Evolutionary conservation across 1,140 invertebrate genomes (phyloP), one percentile per base, ranked within the genome.

Genomic region (Bombus confusus): DNA sequence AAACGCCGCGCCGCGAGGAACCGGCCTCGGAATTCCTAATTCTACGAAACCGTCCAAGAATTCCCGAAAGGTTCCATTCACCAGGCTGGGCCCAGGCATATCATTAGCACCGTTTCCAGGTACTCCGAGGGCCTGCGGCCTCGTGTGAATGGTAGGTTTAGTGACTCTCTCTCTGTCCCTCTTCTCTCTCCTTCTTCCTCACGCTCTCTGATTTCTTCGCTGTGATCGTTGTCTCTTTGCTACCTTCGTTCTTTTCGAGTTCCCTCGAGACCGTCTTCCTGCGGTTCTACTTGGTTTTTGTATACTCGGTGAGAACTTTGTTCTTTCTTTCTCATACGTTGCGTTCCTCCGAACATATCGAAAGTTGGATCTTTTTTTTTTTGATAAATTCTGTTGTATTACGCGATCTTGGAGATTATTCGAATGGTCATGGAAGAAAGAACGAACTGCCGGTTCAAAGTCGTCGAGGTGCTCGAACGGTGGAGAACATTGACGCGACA

Each of bases 51-150:
- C 94, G 94, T 92, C 93, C 93, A 91, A 93, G 94, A 95, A 95
- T 95, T 95, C 94, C 93, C 93, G 94, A 95, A 95, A 95, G 94
- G 92, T 93, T 91, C 93, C 94, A 95, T 94, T 95, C 93, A 93
- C 90, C 91, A 90, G 86, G 88, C 86, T 87, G 91, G 91, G 92
- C 86, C 91, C 91, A 88, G 90, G 94, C 94, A 95, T 95, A 95
- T 95, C 94, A 95, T 95, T 95, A 95, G 94, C 91, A 91, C 92
- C 92, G 91, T 92, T 95, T 95, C 92, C 94, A 95, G 93, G 94
- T 95, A 94, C 91, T 91, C 87, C 68, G 41, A 39, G 87, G 85
- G 76, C 85, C 87, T 81, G 80, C 88, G 81, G 82, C 86, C 85
- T 85, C 89, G 90, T 88, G 92, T 94, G 94, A 95, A 95, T 95